phyloP scores from a whole-genome alignment of 2,888 invertebrate species.

The Conistra vaccinii region DNA sequence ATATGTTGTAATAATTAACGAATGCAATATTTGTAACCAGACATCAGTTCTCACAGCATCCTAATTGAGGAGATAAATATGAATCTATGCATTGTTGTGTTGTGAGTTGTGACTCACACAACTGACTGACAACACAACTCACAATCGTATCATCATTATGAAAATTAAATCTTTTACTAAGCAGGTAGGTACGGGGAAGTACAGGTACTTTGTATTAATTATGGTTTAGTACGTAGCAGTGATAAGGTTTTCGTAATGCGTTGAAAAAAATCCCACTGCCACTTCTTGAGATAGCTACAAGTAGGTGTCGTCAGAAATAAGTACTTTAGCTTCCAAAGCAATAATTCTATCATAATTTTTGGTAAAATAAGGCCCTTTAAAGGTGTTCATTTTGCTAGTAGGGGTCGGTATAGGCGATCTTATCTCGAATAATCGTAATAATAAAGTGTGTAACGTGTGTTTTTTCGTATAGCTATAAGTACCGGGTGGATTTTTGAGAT shows the following conservation, averaged over 20 bases:
- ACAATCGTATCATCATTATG: background rate
- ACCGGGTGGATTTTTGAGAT: no score
- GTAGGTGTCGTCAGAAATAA: background rate
- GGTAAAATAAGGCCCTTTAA: background rate
- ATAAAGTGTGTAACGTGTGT: no score
- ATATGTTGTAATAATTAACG: slow-evolving; percentile 22
- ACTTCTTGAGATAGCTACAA: background rate
- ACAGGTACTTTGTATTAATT: background rate
- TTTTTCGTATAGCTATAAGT: no score
- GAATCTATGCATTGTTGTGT: background rate
- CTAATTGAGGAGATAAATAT: slow-evolving; percentile 20
- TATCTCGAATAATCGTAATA: no score
- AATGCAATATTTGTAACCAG: slow-evolving; percentile 41
- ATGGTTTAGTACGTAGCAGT: background rate
- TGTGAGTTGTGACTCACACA: background rate
- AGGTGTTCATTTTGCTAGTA: background rate
- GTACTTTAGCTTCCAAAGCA: background rate
- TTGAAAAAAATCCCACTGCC: background rate
- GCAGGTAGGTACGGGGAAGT: background rate
- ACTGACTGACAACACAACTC: no score
- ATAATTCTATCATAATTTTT: background rate
- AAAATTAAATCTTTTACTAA: background rate
- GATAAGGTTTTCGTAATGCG: background rate
- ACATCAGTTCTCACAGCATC: slow-evolving; percentile 14
- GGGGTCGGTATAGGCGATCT: no score